phyloP scores from a whole-genome alignment of 2,797 vertebrate species.

The Okamejei kenojei region DNA sequence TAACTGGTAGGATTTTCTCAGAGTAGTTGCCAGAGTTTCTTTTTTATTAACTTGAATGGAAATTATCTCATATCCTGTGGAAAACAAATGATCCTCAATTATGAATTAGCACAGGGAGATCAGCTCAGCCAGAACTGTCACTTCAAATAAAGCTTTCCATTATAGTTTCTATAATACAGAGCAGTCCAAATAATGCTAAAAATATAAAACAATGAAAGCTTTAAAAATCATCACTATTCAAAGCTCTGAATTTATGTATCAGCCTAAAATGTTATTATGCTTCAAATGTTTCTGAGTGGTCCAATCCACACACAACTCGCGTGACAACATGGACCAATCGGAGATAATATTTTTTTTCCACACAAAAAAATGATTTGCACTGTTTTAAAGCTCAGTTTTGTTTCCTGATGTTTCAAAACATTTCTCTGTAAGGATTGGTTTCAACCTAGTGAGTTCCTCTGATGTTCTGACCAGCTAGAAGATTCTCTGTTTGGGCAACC shows the following conservation, averaged over 20 bases:
- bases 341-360: neutral
- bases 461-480: too few species aligned
- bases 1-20: conserved; percentile 76
- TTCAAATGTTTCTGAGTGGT: neutral
- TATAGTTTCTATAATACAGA: neutral
- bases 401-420: neutral
- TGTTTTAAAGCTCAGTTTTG: neutral
- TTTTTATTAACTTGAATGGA: conserved; percentile 84
- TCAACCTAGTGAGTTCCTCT: too few species aligned
- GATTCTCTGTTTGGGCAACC: too few species aligned
- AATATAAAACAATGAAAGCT: neutral
- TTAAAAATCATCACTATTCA: neutral
- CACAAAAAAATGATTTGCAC: neutral
- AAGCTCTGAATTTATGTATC: neutral
- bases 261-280: neutral
- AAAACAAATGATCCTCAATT: conserved; percentile 35
- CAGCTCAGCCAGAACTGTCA: neutral
- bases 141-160: conserved; percentile 22
- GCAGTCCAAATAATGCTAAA: conserved; percentile 9
- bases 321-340: neutral
- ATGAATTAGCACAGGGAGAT: conserved; percentile 35
- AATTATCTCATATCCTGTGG: conserved; percentile 48
- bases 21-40: conserved; percentile 79
- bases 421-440: too few species aligned
- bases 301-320: too few species aligned